A percentile compares a stretch with the other conserved stretches of the same genome.
These are phyloP conservation scores for Nephrotoma flavescens DNA, from an alignment of 2,888 invertebrate species.

Conservation along the genomic window DNA sequence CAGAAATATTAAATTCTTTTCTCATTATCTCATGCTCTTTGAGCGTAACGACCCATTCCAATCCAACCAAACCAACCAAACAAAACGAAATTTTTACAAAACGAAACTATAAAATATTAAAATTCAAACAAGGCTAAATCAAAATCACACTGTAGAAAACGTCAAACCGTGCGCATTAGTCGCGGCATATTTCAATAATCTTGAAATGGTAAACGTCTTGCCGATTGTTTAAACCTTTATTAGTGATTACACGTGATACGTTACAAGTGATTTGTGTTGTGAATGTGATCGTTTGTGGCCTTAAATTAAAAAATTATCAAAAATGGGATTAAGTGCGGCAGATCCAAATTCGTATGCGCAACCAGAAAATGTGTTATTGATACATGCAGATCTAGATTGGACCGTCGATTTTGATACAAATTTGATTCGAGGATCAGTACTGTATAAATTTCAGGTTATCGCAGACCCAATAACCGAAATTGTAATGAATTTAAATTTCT, in stretches of 20 bases:
- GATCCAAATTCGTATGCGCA: constrained; percentile 76
- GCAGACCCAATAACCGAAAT: constrained; percentile 38
- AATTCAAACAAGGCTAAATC: background rate
- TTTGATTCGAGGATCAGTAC: constrained; percentile 48
- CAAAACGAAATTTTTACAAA: background rate
- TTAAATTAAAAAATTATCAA: background rate
- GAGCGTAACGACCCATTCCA: background rate
- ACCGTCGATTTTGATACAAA: constrained; percentile 56
- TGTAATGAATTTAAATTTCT: constrained; percentile 28
- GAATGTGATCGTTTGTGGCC: background rate
- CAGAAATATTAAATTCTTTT: background rate
- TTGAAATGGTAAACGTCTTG: background rate
- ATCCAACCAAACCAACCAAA: background rate
- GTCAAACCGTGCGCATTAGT: background rate
- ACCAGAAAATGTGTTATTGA: constrained; percentile 52
- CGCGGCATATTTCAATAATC: background rate
- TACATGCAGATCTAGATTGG: constrained; percentile 46
- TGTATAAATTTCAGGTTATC: constrained; percentile 43
- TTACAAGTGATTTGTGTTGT: background rate
- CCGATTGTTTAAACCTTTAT: background rate
- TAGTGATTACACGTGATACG: too few species aligned
- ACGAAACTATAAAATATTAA: background rate
- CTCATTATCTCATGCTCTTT: background rate
- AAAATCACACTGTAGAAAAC: background rate
- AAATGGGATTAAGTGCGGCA: constrained; percentile 42